Percentiles rank a stretch among this genome's conserved stretches.
Conservation (phyloP, 2,888 invertebrate species). For the Lamellibrachia satsuma region DNA sequence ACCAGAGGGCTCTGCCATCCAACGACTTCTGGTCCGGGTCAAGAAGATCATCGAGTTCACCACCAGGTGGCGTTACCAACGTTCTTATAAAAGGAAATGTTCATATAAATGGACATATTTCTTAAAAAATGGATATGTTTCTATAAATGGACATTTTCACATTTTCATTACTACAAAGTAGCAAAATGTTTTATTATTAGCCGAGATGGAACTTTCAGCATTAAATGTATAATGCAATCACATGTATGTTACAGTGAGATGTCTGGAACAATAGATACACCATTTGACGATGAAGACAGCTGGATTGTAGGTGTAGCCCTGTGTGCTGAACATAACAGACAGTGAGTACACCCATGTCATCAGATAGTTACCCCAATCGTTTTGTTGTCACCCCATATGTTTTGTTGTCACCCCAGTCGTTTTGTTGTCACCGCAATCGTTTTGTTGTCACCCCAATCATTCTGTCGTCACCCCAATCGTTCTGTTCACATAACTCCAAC, state of each 20-base stretch:
- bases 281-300: not conserved
- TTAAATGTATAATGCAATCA: no score
- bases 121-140: not conserved
- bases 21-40: not conserved
- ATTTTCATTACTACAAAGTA: not conserved
- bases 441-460: no score
- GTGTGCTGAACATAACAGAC: not conserved
- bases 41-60: not conserved
- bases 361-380: not conserved
- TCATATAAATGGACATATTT: not conserved
- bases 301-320: not conserved
- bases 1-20: constrained; percentile 7
- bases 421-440: no score
- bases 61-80: not conserved
- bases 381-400: not conserved
- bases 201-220: no score
- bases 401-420: no score
- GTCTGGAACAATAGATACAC: not conserved
- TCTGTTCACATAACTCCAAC: no score
- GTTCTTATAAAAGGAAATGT: not conserved
- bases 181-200: not conserved
- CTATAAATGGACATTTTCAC: not conserved
- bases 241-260: not conserved
- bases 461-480: no score
- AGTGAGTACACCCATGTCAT: not conserved